Conservation (phyloP, 1,140 invertebrate genomes). For the Carcinoscorpius rotundicauda region DNA sequence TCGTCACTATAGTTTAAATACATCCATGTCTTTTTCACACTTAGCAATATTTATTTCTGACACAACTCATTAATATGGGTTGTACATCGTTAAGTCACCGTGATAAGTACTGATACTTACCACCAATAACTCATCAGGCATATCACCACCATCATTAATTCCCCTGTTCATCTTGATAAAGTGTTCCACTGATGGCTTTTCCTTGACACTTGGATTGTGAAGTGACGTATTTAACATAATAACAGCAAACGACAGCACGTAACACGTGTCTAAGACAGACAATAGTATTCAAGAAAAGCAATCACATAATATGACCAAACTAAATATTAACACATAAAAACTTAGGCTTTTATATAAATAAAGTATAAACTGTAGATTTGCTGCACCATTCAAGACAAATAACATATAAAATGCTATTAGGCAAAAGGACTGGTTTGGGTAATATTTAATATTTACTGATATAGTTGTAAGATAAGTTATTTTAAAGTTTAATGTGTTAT, state of each 20-base stretch:
- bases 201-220: slow-evolving; percentile 87
- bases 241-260: slow-evolving; percentile 95
- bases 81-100: no score
- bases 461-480: no score
- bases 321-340: slow-evolving; percentile 8
- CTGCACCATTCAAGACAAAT: no score
- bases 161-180: slow-evolving; percentile 97
- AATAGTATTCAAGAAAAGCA: slow-evolving; percentile 47
- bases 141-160: slow-evolving; percentile 94
- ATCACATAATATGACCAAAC: slow-evolving; percentile 2
- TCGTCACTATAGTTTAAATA: no score
- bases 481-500: background rate
- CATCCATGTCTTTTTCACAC: no score
- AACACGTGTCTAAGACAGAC: slow-evolving; percentile 96
- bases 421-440: no score
- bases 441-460: no score
- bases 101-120: slow-evolving; percentile 38
- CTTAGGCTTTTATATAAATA: no score
- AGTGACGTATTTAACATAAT: slow-evolving; percentile 99
- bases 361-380: no score
- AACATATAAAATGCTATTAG: no score
- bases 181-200: slow-evolving; percentile 99
- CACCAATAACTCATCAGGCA: slow-evolving; percentile 88
- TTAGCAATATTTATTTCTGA: no score
- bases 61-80: no score